Evolutionary conservation across 2,888 invertebrate species (phyloP), one percentile per base, ranked within the genome.

Genomic region (Stomorhina lunata): DNA sequence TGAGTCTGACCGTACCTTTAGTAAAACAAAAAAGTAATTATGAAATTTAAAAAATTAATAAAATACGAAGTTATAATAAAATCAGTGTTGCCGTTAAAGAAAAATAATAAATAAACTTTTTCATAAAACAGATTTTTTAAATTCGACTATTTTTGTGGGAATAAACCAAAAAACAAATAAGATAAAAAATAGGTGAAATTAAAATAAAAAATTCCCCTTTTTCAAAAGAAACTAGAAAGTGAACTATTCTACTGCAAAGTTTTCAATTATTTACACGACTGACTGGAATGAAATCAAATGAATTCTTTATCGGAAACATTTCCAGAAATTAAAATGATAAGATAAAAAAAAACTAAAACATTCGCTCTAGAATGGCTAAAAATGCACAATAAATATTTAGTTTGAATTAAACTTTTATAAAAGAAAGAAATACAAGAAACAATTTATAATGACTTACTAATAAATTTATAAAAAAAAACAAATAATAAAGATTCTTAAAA

Each of bases 311-410:
- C 78, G 63, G 22, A 27, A 40, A 37, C 22, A 1, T 37, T 61
- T 63, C n/a, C 53, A 53, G n/a, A n/a, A n/a, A n/a, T n/a, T n/a
- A 57, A 53, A 20, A 12, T 45, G 78, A 78, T 78, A 78, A 78
- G 78, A 78, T 78, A 63, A 77, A 61, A 27, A 40, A 20, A 43
- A 63, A 50, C 22, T 22, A 15, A 37, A 59, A 69, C 9, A 12
- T 22, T 45, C 20, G 4, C 22, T 5, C 4, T n/a, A 3, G 15
- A 10, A 27, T 2, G 15, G 37, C 32, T 32, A 20, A 29, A 57
- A 34, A 29, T 27, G 5, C 15, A 20, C 15, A 37, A 3, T 0
- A 27, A 65, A 10, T 32, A n/a, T 69, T 77, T 69, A 77, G 77
- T 77, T 53, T 43, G 43, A 32, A 63, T 53, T 61, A 17, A 61